phyloP scores from a whole-genome alignment of 2,113 vertebrate genomes.

The Ciconia maguari region DNA sequence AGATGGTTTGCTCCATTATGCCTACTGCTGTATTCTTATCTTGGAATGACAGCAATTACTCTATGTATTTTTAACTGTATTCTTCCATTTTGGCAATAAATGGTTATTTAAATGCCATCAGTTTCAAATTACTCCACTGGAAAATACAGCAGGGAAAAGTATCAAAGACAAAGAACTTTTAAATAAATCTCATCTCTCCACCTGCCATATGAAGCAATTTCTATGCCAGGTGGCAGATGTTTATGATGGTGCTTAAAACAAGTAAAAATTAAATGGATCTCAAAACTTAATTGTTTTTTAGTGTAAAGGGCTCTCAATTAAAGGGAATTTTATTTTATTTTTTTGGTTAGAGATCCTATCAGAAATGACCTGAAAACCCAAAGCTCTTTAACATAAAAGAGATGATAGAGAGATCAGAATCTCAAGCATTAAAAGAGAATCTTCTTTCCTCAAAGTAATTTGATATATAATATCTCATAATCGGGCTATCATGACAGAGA shows the following conservation, averaged over 20 bases:
- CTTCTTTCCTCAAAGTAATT: neutral
- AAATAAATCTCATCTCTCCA: conserved; percentile 75
- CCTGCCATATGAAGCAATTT: conserved; percentile 72
- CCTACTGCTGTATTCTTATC: conserved; percentile 60
- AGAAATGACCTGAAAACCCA: conserved; percentile 40
- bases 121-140: conserved; percentile 70
- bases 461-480: conserved; percentile 32
- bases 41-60: conserved; percentile 63
- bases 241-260: conserved; percentile 73
- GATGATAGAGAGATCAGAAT: conserved; percentile 25
- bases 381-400: neutral
- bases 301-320: conserved; percentile 50
- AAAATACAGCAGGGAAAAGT: conserved; percentile 70
- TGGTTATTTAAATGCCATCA: conserved; percentile 75
- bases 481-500: neutral
- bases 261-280: conserved; percentile 75
- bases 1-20: conserved; percentile 51
- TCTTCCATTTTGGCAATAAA: conserved; percentile 73
- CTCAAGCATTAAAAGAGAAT: conserved; percentile 11
- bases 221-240: conserved; percentile 79
- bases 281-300: conserved; percentile 69
- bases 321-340: neutral
- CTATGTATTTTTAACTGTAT: conserved; percentile 65
- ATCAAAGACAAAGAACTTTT: conserved; percentile 77
- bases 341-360: conserved; percentile 10